Evolutionary conservation across 2,797 vertebrate genomes (phyloP).

Genomic region (Setipinna tenuifilis): DNA sequence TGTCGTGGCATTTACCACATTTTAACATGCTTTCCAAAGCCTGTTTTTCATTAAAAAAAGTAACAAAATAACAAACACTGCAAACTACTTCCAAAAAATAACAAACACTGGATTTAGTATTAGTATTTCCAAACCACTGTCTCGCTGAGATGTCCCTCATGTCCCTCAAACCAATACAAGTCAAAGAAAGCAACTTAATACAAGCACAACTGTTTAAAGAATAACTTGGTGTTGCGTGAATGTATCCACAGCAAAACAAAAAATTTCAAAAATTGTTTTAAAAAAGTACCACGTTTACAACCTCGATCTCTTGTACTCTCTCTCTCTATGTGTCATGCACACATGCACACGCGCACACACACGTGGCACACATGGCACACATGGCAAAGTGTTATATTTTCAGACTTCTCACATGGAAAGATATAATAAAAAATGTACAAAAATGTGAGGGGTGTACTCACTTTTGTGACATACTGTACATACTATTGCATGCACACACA

Average conservation of each 20-base stretch:
- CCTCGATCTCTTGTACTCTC: neutral
- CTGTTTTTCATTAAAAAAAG: conserved; percentile 45
- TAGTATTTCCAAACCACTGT: neutral
- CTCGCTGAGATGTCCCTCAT: neutral
- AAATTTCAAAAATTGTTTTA: no score
- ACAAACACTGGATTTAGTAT: no score
- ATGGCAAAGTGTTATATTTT: no score
- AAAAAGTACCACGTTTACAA: no score
- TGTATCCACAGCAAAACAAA: neutral
- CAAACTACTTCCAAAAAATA: neutral
- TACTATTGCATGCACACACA: neutral
- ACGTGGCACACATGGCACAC: no score
- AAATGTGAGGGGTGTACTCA: no score
- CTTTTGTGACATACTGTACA: no score
- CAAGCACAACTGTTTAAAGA: conserved; percentile 50
- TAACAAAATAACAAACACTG: conserved; percentile 41
- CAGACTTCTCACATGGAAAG: no score
- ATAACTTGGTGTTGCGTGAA: neutral
- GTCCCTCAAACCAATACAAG: conserved; percentile 18
- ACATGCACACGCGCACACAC: no score
- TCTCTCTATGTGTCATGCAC: neutral
- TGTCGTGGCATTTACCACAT: neutral
- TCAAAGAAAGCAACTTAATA: conserved; percentile 60
- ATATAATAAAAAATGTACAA: no score
- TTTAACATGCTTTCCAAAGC: neutral